Conservation (phyloP, 1,140 invertebrate species). For the Delia radicum region DNA sequence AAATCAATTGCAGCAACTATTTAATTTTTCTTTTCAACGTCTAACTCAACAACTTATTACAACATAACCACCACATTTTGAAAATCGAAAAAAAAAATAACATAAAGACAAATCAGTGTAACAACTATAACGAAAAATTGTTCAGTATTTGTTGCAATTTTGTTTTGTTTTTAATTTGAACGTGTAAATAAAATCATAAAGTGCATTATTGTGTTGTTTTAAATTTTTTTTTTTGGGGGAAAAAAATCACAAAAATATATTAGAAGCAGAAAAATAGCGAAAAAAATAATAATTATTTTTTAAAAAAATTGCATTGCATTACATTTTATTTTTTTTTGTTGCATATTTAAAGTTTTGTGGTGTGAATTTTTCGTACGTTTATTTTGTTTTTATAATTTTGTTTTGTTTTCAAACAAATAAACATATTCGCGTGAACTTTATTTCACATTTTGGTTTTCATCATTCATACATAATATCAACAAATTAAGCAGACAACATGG, state of each 20-base stretch:
- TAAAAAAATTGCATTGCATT: not conserved
- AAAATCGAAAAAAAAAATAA: not conserved
- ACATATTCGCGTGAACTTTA: not conserved
- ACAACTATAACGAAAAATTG: not conserved
- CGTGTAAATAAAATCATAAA: slow-evolving; percentile 12
- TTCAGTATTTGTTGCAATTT: not conserved
- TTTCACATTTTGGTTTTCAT: not conserved
- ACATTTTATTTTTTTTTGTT: not conserved
- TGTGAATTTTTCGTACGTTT: not conserved
- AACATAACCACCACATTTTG: slow-evolving; percentile 1
- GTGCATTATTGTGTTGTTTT: slow-evolving; percentile 6
- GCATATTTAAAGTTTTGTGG: not conserved
- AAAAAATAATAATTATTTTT: not conserved
- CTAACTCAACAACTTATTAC: not conserved
- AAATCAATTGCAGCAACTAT: not conserved
- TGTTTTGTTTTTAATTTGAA: not conserved
- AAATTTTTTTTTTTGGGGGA: not conserved
- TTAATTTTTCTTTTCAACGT: no score
- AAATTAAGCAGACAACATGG: not conserved
- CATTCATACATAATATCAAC: not conserved
- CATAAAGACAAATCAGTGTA: not conserved
- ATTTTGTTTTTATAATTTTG: not conserved
- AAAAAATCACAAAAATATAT: not conserved
- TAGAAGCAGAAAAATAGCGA: not conserved
- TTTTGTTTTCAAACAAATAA: not conserved